Conservation (phyloP, 2,113 vertebrate species). For the Chamaetylas fuelleborni region DNA sequence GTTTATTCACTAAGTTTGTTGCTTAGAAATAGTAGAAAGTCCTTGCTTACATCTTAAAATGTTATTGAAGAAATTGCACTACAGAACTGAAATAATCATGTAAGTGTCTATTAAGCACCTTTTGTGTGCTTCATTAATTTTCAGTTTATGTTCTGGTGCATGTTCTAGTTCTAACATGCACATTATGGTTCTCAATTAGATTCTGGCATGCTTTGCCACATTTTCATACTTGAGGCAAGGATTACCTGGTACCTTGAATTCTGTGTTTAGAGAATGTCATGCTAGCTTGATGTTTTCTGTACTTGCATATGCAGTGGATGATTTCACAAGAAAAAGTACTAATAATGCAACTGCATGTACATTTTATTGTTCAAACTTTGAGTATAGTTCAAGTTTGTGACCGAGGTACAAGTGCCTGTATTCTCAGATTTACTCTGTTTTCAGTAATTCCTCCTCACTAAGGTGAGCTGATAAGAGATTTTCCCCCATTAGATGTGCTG, state of each 20-base stretch:
- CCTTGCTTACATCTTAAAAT: background rate
- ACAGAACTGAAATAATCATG: background rate
- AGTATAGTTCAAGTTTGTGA: background rate
- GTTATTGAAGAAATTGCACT: background rate
- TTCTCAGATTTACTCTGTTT: background rate
- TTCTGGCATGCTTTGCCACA: rapidly evolving
- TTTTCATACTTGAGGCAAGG: rapidly evolving
- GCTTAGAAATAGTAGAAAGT: background rate
- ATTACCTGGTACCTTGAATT: background rate
- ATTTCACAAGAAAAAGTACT: background rate
- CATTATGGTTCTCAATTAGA: background rate
- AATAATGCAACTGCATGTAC: background rate
- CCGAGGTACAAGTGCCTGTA: background rate
- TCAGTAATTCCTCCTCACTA: background rate
- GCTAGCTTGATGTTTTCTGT: background rate
- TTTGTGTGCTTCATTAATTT: background rate
- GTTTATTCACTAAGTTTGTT: background rate
- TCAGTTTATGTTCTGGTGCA: background rate
- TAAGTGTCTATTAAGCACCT: background rate
- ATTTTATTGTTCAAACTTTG: background rate
- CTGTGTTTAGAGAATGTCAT: rapidly evolving
- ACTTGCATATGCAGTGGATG: background rate
- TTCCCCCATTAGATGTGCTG: background rate
- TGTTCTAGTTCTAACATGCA: background rate
- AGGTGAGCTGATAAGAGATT: background rate